Conservation (phyloP, 2,888 invertebrate genomes). For the Synanthedon formicaeformis region DNA sequence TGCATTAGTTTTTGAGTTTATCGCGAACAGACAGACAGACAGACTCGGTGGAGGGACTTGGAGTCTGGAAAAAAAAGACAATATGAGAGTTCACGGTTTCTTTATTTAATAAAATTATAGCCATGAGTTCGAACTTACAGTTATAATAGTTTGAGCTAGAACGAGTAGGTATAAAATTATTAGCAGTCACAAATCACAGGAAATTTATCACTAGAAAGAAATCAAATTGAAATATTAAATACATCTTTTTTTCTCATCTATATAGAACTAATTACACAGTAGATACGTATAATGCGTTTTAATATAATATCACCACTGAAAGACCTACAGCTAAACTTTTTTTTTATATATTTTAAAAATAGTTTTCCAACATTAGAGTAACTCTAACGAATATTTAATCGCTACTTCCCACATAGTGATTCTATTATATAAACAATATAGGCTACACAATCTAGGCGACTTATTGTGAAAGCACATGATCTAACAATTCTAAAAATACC, state of each 20-base stretch:
- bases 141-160: slow-evolving; percentile 39
- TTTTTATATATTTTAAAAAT: background rate
- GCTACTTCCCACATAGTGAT: slow-evolving; percentile 11
- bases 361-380: background rate
- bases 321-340: slow-evolving; percentile 18
- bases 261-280: slow-evolving; percentile 26
- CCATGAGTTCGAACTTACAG: slow-evolving; percentile 49
- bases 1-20: too few relatives aligned
- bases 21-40: too few relatives aligned
- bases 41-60: too few relatives aligned
- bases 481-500: slow-evolving; percentile 9
- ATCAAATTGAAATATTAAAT: slow-evolving; percentile 22
- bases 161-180: slow-evolving; percentile 58
- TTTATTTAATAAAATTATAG: slow-evolving; percentile 63
- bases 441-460: slow-evolving; percentile 44
- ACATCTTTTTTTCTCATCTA: slow-evolving; percentile 27
- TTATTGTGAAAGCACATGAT: slow-evolving; percentile 31
- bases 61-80: too few relatives aligned
- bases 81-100: slow-evolving; percentile 24
- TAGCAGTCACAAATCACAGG: slow-evolving; percentile 65
- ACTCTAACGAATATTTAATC: background rate
- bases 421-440: slow-evolving; percentile 14
- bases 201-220: slow-evolving; percentile 49
- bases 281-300: slow-evolving; percentile 9
- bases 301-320: slow-evolving; percentile 47